Percentiles rank a stretch among this genome's conserved stretches.
Conservation (phyloP, 2,113 vertebrate species). For the Catagonus wagneri region DNA sequence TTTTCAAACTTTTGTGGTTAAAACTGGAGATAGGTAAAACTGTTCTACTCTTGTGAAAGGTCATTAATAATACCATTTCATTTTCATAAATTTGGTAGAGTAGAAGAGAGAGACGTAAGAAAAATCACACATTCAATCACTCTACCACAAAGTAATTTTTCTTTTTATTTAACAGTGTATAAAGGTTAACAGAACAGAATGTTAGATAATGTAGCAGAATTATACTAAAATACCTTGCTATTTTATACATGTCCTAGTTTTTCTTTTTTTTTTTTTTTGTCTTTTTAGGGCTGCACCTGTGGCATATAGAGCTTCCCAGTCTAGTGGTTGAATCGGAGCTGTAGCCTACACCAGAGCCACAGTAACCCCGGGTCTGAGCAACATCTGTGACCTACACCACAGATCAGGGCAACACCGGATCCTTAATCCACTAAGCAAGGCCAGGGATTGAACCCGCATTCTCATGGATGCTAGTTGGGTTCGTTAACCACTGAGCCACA, state of each 20-base stretch:
- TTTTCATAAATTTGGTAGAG: constrained; percentile 32
- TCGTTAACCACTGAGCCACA: too few species aligned
- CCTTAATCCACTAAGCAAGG: too few species aligned
- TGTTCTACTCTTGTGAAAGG: constrained; percentile 4
- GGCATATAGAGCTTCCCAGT: too few species aligned
- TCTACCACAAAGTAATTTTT: constrained; percentile 31
- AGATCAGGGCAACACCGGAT: too few species aligned
- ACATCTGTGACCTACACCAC: too few species aligned
- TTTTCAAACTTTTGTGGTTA: neutral
- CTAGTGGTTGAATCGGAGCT: too few species aligned
- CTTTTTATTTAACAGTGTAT: neutral
- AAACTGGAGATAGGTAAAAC: constrained; percentile 3
- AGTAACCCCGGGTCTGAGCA: too few species aligned
- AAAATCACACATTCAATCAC: neutral
- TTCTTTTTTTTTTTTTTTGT: neutral
- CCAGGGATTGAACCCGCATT: too few species aligned
- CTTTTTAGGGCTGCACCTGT: too few species aligned
- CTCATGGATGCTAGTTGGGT: too few species aligned
- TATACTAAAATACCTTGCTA: neutral
- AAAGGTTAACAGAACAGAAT: neutral
- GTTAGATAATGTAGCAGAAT: neutral
- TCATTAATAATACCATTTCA: constrained; percentile 25
- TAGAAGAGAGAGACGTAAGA: constrained; percentile 50
- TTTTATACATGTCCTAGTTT: constrained; percentile 51
- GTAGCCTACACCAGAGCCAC: too few species aligned